Evolutionary conservation across 1,140 invertebrate species (phyloP), one percentile per base, ranked within the genome.

Genomic region (Heliconius eleuchia): DNA sequence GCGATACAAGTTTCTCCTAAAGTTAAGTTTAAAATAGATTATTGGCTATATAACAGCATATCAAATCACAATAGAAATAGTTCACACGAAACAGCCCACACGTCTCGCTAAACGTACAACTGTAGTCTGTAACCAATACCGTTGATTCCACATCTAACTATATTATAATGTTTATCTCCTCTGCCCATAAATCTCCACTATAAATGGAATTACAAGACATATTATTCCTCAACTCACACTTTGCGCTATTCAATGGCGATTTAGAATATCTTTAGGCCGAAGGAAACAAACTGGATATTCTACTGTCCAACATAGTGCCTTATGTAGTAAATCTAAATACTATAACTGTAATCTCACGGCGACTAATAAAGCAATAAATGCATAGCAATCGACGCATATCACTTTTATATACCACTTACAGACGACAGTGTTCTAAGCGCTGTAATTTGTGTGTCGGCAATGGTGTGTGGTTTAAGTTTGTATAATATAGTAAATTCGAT

Each of bases 361-460:
- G 74, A 77, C 76, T 73, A 80, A 83, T 85, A 84, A 83, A 85
- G 80, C 80, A 84, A 86, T 85, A 84, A 86, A 85, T 83, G 75
- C 80, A 76, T 73, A 78, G 80, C 70, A 80, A 73, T 79, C 78
- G 39, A 76, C 78, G 75, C 71, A 34, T 73, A 80, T 80, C 74
- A 74, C 79, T 78, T 57, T 75, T 82, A 78, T 75, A 81, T 82
- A 23, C 76, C 46, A 78, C 73, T 80, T 76, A 52, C 5, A 74
- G 77, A 71, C 74, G 70, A 30, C 74, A 74, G 52, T 34, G 19
- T 79, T 74, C 34, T 77, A 66, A 73, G 74, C 66, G 50, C 71
- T 71, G 39, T 72, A 71, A 78, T 74, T 77, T 74, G 55, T 57
- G 27, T 34, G 9, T 72, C 55, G 46, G 8, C 50, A 71, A 74